phyloP scores from a whole-genome alignment of 2,888 invertebrate species.

The Drosophila paracracens region DNA sequence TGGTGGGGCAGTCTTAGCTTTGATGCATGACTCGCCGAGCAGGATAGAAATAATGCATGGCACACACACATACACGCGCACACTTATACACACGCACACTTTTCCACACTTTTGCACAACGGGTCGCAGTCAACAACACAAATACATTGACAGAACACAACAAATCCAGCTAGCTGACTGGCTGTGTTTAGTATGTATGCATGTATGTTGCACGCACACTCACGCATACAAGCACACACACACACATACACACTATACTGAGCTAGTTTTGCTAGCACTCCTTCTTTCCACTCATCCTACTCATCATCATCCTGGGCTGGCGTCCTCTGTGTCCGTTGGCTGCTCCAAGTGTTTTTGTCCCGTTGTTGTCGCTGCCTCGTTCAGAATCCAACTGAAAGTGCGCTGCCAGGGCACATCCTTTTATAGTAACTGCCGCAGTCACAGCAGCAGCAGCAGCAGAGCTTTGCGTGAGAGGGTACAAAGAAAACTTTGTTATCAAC shows the following conservation, averaged over 20 bases:
- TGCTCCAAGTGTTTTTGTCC: constrained; percentile 34
- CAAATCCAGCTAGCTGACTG: constrained; percentile 5
- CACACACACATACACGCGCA: constrained; percentile 23
- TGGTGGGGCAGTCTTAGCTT: background rate
- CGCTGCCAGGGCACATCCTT: constrained; percentile 67
- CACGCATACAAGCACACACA: constrained; percentile 1
- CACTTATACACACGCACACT: constrained; percentile 4
- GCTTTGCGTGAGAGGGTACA: constrained; percentile 52
- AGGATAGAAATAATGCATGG: background rate
- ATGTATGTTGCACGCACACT: background rate
- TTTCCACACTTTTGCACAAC: constrained; percentile 8
- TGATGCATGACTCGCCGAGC: constrained; percentile 1
- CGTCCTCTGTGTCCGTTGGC: constrained; percentile 30
- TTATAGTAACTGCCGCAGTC: constrained; percentile 56
- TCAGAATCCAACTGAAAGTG: constrained; percentile 79
- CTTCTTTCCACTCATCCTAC: constrained; percentile 32
- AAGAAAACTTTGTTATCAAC: constrained; percentile 59
- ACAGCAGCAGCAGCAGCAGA: constrained; percentile 32
- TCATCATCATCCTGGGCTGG: constrained; percentile 34
- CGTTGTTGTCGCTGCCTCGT: constrained; percentile 71
- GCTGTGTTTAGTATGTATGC: constrained; percentile 9
- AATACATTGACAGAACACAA: constrained; percentile 18
- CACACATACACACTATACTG: constrained; percentile 39
- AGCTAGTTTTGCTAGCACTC: constrained; percentile 74
- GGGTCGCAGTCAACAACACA: constrained; percentile 10